phyloP scores from a whole-genome alignment of 2,797 vertebrate species.

The Rousettus madagascariensis region DNA sequence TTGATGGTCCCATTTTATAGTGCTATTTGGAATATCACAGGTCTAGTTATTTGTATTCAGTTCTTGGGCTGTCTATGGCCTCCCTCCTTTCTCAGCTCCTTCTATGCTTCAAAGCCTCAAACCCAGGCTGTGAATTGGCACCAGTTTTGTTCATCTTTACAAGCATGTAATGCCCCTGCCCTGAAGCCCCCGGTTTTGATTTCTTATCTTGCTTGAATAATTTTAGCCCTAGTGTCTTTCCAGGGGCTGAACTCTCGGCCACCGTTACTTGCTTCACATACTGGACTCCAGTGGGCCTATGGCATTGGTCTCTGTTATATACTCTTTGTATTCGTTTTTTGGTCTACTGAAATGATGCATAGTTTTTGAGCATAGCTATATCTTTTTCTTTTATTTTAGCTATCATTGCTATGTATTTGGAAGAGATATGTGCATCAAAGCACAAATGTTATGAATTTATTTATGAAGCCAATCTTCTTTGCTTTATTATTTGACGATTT shows the following conservation, averaged over 20 bases:
- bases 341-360: neutral
- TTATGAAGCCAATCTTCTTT: neutral
- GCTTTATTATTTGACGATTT: neutral
- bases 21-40: neutral
- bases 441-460: neutral
- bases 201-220: neutral
- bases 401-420: neutral
- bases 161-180: neutral
- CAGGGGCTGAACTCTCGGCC: neutral
- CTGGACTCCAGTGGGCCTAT: neutral
- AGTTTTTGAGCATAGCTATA: neutral
- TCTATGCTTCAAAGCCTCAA: neutral
- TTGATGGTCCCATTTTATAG: neutral
- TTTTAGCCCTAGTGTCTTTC: neutral
- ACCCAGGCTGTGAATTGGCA: neutral
- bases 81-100: neutral
- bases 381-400: neutral
- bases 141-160: neutral
- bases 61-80: neutral
- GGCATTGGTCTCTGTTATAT: too few species aligned
- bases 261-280: neutral
- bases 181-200: neutral
- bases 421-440: neutral
- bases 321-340: neutral
- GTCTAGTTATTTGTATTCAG: neutral